Evolutionary conservation across 1,140 invertebrate species (phyloP).

Genomic region (Sinonovacula constricta): DNA sequence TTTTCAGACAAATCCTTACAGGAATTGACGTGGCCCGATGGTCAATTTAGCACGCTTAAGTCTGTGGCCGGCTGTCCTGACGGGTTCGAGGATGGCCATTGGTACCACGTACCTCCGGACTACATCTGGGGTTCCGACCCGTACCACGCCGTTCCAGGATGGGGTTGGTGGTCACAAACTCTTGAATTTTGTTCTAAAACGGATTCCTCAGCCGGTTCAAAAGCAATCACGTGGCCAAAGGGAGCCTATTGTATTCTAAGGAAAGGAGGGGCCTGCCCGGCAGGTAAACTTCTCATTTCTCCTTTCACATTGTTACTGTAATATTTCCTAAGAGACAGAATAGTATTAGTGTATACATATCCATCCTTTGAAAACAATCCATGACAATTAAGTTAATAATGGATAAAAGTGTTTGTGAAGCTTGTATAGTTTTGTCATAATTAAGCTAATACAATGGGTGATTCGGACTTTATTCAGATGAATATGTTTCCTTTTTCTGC

Average conservation of each 20-base stretch:
- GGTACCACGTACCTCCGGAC: conserved; percentile 7
- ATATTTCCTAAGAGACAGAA: too few relatives aligned
- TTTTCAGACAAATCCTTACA: background rate
- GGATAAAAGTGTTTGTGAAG: too few relatives aligned
- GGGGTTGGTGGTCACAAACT: background rate
- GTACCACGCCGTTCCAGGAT: conserved; percentile 2
- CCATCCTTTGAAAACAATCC: too few relatives aligned
- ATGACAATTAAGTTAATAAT: too few relatives aligned
- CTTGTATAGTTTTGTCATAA: too few relatives aligned
- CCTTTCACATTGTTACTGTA: too few relatives aligned
- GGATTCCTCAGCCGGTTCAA: background rate
- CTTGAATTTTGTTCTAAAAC: conserved; percentile 23
- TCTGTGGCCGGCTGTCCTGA: conserved; percentile 25
- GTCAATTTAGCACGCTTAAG: conserved; percentile 12
- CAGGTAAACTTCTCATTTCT: conserved; percentile 20
- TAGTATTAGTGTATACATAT: too few relatives aligned
- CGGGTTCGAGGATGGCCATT: conserved; percentile 1
- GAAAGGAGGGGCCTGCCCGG: conserved; percentile 25
- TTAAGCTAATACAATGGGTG: too few relatives aligned
- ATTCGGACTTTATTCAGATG: too few relatives aligned
- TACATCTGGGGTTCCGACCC: conserved; percentile 10
- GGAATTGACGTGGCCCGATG: background rate
- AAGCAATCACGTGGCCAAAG: background rate
- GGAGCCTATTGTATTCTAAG: conserved; percentile 30
- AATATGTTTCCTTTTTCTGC: too few relatives aligned